Conservation (phyloP, 2,113 vertebrate genomes). For the Baryphthengus martii region DNA sequence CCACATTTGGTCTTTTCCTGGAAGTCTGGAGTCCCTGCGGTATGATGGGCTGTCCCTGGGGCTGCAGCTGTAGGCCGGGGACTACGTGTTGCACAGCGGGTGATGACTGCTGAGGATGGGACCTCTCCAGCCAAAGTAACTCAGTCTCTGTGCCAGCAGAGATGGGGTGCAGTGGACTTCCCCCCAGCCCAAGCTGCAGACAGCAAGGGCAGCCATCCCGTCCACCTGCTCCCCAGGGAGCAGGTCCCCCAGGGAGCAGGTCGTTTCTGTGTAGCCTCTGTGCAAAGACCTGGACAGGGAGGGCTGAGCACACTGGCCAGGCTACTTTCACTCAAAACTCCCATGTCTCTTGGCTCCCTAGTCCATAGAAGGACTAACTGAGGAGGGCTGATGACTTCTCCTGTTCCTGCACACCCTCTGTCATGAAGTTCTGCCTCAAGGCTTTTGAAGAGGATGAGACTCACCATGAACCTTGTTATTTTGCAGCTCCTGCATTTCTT, state of each 20-base stretch:
- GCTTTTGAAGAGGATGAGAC: background rate
- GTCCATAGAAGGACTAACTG: background rate
- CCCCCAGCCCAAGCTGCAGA: background rate
- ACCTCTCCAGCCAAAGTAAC: fast-evolving
- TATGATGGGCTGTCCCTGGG: background rate
- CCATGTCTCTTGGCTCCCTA: background rate
- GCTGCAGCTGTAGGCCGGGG: background rate
- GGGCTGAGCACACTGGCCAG: background rate
- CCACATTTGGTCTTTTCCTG: background rate
- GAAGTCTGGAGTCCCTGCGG: background rate
- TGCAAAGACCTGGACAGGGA: background rate
- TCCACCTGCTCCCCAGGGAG: fast-evolving
- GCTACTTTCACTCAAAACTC: background rate
- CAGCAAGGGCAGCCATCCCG: background rate
- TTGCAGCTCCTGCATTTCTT: background rate
- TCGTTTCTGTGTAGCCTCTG: background rate
- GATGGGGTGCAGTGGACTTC: background rate
- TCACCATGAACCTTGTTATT: background rate
- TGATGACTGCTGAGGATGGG: fast-evolving
- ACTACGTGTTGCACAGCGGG: fast-evolving
- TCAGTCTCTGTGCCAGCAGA: background rate
- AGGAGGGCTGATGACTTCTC: background rate
- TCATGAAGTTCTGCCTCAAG: background rate
- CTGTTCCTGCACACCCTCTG: background rate
- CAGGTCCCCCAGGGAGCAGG: background rate